Evolutionary conservation across 1,140 invertebrate species (phyloP).

Genomic region (Mercenaria mercenaria): DNA sequence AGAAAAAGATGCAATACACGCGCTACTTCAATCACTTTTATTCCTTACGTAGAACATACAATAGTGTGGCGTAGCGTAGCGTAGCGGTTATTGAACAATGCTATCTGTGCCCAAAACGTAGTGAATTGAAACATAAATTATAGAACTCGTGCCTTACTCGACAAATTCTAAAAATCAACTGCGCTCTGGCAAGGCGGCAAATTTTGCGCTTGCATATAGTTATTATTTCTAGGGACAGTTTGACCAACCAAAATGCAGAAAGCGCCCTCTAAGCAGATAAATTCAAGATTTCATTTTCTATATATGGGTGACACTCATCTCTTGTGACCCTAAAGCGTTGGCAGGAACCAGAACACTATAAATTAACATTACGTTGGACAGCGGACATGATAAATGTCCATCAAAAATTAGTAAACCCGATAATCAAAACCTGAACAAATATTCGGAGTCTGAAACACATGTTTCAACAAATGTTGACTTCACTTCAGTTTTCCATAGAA

Average conservation of each 20-base stretch:
- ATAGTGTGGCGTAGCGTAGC: not conserved
- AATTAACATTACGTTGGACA: not conserved
- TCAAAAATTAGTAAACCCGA: not conserved
- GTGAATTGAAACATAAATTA: too few species aligned
- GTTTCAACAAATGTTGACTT: too few species aligned
- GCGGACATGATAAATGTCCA: slow-evolving; percentile 10
- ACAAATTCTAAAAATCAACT: not conserved
- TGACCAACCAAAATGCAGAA: slow-evolving; percentile 15
- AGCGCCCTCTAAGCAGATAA: too few species aligned
- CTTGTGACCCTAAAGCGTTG: not conserved
- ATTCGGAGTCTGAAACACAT: too few species aligned
- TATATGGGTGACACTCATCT: slow-evolving; percentile 18
- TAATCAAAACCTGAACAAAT: too few species aligned
- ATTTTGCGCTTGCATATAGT: slow-evolving; percentile 14
- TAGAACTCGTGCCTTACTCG: not conserved
- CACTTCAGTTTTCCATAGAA: too few species aligned
- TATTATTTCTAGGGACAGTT: slow-evolving; percentile 32
- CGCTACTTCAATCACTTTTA: slow-evolving; percentile 8
- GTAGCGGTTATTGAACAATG: slow-evolving; percentile 37
- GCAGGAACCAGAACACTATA: not conserved
- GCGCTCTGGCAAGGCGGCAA: slow-evolving; percentile 23
- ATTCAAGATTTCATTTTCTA: slow-evolving; percentile 11
- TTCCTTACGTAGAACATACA: not conserved
- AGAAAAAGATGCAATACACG: slow-evolving; percentile 11
- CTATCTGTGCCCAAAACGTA: slow-evolving; percentile 19